A percentile compares a stretch with the other conserved stretches of the same genome.
Evolutionary conservation across 2,113 vertebrate species (phyloP).

Genomic region (Campylomormyrus numenius): DNA sequence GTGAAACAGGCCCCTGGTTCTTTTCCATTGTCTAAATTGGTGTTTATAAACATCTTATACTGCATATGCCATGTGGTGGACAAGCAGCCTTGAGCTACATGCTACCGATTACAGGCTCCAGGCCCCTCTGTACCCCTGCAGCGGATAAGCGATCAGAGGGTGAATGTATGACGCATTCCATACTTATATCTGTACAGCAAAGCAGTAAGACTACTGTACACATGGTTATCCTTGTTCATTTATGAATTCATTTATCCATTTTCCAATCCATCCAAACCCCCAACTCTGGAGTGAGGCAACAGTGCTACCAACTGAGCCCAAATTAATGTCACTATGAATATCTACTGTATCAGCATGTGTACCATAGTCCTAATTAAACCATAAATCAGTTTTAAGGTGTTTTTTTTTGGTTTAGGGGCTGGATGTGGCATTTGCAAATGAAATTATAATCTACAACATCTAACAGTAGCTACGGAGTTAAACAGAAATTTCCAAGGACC

Average conservation of each 20-base stretch:
- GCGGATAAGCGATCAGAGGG: background rate
- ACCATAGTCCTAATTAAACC: background rate
- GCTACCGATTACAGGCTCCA: background rate
- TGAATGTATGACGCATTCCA: background rate
- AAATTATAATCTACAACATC: background rate
- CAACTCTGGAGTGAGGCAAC: background rate
- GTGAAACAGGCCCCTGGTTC: background rate
- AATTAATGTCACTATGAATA: background rate
- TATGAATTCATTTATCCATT: background rate
- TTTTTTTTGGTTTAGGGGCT: background rate
- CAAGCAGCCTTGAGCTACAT: background rate
- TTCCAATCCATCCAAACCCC: background rate
- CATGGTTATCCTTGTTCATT: background rate
- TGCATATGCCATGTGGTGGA: background rate
- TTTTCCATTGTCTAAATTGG: background rate
- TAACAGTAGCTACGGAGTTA: background rate
- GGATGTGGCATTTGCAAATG: background rate
- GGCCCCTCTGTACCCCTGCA: background rate
- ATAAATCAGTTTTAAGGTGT: background rate
- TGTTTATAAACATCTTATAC: background rate
- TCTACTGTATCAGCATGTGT: background rate
- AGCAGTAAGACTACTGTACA: background rate
- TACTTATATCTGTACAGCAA: background rate
- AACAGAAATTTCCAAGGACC: background rate
- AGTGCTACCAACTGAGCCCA: background rate